These are phyloP conservation scores for Nilaparvata lugens DNA, from an alignment of 1,140 invertebrate genomes.

Conservation along the genomic window DNA sequence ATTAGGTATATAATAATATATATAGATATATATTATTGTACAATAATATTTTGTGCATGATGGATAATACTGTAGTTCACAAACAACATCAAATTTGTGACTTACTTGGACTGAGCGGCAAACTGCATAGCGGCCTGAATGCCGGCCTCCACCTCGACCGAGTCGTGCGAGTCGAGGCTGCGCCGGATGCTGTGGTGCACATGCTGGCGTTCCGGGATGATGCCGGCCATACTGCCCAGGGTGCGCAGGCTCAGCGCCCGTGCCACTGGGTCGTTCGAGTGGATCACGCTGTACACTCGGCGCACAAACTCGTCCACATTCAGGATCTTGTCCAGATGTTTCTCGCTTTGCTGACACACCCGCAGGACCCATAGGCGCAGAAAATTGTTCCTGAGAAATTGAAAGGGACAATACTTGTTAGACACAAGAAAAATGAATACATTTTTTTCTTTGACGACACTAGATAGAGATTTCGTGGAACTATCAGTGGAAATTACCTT, in stretches of 20 bases:
- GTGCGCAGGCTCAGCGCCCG: conserved; percentile 82
- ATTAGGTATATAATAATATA: conserved; percentile 24
- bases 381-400: conserved; percentile 68
- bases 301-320: conserved; percentile 94
- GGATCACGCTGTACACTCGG: conserved; percentile 88
- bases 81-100: not conserved
- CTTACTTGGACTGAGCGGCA: conserved; percentile 79
- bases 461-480: too few species aligned
- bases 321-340: conserved; percentile 92
- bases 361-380: conserved; percentile 85
- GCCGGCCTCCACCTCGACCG: conserved; percentile 90
- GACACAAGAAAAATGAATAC: too few species aligned
- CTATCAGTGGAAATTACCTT: too few species aligned
- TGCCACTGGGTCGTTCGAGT: conserved; percentile 94
- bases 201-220: conserved; percentile 88
- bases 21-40: too few species aligned
- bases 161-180: conserved; percentile 88
- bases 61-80: too few species aligned
- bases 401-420: too few species aligned
- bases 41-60: too few species aligned
- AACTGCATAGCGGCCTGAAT: conserved; percentile 91
- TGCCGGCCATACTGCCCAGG: conserved; percentile 81
- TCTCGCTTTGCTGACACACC: conserved; percentile 91
- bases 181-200: conserved; percentile 90
- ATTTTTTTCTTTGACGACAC: too few species aligned